These are phyloP conservation scores for Corvus moneduloides DNA, from an alignment of 2,113 vertebrate genomes.

Conservation along the genomic window DNA sequence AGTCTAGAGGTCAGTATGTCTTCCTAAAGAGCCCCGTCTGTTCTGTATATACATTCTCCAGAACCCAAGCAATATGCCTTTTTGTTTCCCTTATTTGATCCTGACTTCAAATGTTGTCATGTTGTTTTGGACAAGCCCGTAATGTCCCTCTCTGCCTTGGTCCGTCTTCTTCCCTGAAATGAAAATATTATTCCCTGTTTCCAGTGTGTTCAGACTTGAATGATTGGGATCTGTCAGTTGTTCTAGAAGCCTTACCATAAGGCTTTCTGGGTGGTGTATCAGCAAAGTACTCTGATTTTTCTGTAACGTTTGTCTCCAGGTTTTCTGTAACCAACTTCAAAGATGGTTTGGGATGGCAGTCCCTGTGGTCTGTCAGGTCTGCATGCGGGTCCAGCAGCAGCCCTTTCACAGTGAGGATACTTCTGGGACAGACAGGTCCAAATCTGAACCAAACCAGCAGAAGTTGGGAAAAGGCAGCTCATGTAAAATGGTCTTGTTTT, in stretches of 20 bases:
- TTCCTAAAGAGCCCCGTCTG: constrained; percentile 29
- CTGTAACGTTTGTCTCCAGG: neutral
- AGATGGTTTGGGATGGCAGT: neutral
- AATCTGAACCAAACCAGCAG: neutral
- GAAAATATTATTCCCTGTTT: neutral
- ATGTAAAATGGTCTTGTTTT: neutral
- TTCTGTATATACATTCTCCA: neutral
- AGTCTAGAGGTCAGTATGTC: constrained; percentile 70
- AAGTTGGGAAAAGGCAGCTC: neutral
- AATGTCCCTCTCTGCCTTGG: neutral
- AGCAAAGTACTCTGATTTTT: neutral
- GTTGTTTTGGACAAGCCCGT: neutral
- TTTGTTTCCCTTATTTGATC: constrained; percentile 3
- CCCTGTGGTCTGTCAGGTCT: neutral
- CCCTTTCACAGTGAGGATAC: neutral
- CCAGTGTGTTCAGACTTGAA: neutral
- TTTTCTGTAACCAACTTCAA: neutral
- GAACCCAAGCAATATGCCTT: neutral
- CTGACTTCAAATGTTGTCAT: neutral
- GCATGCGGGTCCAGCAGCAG: neutral
- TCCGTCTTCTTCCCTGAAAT: neutral
- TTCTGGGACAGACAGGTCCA: neutral
- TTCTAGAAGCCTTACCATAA: neutral
- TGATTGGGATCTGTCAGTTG: neutral
- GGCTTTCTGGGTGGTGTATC: neutral